phyloP scores from a whole-genome alignment of 1,140 invertebrate genomes.

The Bombus haemorrhoidalis region DNA sequence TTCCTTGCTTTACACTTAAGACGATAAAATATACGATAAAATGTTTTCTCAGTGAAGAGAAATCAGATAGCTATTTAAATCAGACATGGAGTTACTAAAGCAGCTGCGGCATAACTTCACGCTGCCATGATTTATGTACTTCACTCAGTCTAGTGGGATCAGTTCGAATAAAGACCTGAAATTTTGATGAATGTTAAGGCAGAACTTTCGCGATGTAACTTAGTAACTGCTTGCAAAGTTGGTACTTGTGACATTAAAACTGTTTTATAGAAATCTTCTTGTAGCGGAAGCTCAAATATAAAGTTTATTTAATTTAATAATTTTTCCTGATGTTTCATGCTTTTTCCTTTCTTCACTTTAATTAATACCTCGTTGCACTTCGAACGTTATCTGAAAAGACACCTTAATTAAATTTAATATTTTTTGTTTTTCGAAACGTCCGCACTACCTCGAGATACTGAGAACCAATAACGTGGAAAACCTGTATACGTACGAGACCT shows the following conservation, averaged over 20 bases:
- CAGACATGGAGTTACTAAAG: background rate
- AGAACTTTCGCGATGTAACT: background rate
- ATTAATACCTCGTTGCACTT: too few relatives aligned
- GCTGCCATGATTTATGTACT: constrained; percentile 1
- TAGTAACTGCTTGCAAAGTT: background rate
- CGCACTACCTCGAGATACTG: background rate
- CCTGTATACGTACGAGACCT: background rate
- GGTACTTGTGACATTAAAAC: background rate
- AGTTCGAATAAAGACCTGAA: constrained; percentile 14
- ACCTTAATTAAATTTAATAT: background rate
- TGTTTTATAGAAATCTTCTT: background rate
- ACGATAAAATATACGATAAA: background rate
- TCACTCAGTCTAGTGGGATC: background rate
- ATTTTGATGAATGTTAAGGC: constrained; percentile 5
- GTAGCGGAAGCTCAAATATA: background rate
- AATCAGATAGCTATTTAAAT: constrained; percentile 8
- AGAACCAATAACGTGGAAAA: background rate
- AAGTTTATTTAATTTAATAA: background rate
- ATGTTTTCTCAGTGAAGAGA: background rate
- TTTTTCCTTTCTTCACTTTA: too few relatives aligned
- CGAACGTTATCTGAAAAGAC: background rate
- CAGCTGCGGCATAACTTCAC: background rate
- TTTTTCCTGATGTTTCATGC: background rate
- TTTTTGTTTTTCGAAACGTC: background rate
- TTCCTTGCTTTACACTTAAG: background rate